phyloP scores from a whole-genome alignment of 2,113 vertebrate genomes.

The Xyliphius kryptos region DNA sequence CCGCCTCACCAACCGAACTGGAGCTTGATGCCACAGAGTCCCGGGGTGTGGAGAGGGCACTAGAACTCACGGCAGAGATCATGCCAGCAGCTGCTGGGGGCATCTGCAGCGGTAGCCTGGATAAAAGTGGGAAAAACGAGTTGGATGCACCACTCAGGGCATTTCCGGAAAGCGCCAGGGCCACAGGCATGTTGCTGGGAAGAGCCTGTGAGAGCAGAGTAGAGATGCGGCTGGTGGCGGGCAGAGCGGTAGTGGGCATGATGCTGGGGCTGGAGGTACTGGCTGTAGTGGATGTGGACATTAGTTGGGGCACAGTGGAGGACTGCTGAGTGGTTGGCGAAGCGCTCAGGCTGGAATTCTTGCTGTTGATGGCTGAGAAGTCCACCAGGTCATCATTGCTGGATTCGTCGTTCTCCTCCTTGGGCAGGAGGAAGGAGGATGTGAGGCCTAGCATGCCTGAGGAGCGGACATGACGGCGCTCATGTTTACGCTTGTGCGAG shows the following conservation, averaged over 20 bases:
- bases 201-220: conserved; percentile 84
- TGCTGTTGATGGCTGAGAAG: conserved; percentile 94
- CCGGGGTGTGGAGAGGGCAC: conserved; percentile 61
- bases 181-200: conserved; percentile 84
- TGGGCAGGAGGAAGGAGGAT: conserved; percentile 75
- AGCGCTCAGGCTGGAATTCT: conserved; percentile 98
- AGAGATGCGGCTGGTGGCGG: conserved; percentile 74
- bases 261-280: conserved; percentile 60
- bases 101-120: conserved; percentile 75
- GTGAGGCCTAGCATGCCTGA: conserved; percentile 79
- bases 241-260: conserved; percentile 70
- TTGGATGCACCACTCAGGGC: conserved; percentile 66
- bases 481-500: conserved; percentile 97
- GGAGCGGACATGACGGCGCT: conserved; percentile 90
- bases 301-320: conserved; percentile 69
- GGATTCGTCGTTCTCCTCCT: conserved; percentile 94
- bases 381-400: conserved; percentile 97
- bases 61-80: conserved; percentile 68
- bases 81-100: conserved; percentile 71
- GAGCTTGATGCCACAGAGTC: conserved; percentile 72
- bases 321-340: conserved; percentile 96
- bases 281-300: conserved; percentile 65
- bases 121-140: conserved; percentile 84
- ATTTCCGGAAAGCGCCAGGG: conserved; percentile 78
- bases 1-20: conserved; percentile 66